A percentile compares a stretch with the other conserved stretches of the same genome.
Conservation (phyloP, 2,888 invertebrate genomes). For the Diarsia brunnea region DNA sequence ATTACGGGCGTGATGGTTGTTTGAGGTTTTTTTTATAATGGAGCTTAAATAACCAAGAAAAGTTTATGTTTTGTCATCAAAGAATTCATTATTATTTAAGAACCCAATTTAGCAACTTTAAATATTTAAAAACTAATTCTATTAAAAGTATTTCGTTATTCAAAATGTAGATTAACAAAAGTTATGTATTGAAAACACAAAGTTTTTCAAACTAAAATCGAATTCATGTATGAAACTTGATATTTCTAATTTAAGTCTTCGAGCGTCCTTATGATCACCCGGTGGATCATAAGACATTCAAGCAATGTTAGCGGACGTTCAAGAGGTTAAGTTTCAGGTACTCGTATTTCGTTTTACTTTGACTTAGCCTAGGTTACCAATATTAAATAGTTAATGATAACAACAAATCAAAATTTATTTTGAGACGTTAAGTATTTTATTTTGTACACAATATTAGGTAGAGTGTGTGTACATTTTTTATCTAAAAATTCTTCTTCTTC, state of each 20-base stretch:
- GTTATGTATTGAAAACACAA: conserved; percentile 29
- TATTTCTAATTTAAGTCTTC: conserved; percentile 42
- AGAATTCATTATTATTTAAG: background rate
- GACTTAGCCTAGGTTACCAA: background rate
- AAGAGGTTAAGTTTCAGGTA: no score
- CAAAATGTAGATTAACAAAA: conserved; percentile 35
- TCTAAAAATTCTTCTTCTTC: no score
- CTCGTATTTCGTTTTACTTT: conserved; percentile 4
- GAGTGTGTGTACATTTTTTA: no score
- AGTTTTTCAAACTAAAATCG: conserved; percentile 29
- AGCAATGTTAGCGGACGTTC: no score
- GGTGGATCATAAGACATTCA: no score
- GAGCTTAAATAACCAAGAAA: no score
- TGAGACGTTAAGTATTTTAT: no score
- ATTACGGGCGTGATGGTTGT: background rate
- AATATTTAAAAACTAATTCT: conserved; percentile 38
- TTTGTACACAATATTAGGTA: no score
- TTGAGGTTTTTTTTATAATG: no score
- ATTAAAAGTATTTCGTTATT: conserved; percentile 33
- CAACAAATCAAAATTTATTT: background rate
- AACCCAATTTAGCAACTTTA: background rate
- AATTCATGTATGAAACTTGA: conserved; percentile 34
- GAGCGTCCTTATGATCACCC: no score
- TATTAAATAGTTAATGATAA: background rate
- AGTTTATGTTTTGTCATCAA: background rate